Conservation (phyloP, 2,888 invertebrate genomes). For the Enchytraeus crypticus region DNA sequence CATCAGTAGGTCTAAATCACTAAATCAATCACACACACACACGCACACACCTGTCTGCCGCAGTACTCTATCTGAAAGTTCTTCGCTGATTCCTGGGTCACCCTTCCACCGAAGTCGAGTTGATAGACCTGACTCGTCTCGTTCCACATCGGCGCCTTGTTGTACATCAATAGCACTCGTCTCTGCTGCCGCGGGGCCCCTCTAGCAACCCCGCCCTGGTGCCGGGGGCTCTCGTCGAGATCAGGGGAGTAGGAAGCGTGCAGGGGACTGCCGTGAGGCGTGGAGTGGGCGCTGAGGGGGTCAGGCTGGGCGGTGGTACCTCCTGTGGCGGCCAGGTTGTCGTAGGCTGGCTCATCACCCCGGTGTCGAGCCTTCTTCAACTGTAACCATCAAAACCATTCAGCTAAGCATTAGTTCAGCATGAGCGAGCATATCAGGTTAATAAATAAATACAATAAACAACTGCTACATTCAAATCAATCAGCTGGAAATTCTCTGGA, state of each 20-base stretch:
- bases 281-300: conserved; percentile 1
- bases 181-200: no score
- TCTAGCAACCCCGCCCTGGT: neutral
- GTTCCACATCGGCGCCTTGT: conserved; percentile 97
- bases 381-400: no score
- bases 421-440: no score
- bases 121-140: conserved; percentile 98
- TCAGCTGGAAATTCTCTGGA: no score
- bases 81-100: conserved; percentile 97
- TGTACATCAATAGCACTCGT: conserved; percentile 63
- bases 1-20: no score
- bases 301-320: neutral
- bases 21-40: no score
- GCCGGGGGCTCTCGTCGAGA: neutral
- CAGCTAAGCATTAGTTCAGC: no score
- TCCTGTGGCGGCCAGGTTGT: no score
- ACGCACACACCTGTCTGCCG: conserved; percentile 90
- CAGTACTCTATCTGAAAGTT: conserved; percentile 97
- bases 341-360: neutral
- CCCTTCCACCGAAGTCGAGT: conserved; percentile 94
- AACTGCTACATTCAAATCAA: no score
- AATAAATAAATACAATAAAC: no score
- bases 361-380: neutral
- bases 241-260: neutral
- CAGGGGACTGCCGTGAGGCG: conserved; percentile 1